A percentile compares a stretch with the other conserved stretches of the same genome.
phyloP scores from a whole-genome alignment of 2,113 vertebrate species.

The Laterallus jamaicensis region DNA sequence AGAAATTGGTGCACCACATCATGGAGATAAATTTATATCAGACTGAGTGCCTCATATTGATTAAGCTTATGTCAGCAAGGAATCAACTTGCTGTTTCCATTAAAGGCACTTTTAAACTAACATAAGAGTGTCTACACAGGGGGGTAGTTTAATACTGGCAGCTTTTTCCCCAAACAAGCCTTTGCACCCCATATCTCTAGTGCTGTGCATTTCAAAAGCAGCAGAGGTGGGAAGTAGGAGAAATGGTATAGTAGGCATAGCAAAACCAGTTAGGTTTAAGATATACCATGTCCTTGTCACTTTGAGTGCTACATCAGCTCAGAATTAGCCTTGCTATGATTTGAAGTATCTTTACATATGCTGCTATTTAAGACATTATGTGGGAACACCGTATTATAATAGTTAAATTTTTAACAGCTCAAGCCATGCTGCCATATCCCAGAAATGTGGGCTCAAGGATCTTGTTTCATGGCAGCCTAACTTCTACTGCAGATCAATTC shows the following conservation, averaged over 20 bases:
- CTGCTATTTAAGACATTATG: neutral
- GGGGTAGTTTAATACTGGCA: slow-evolving; percentile 34
- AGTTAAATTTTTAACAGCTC: neutral
- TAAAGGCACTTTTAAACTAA: slow-evolving; percentile 48
- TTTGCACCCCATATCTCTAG: neutral
- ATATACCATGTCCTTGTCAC: neutral
- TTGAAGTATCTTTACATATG: slow-evolving; percentile 4
- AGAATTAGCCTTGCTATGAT: neutral
- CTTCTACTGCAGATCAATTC: neutral
- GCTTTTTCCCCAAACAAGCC: neutral
- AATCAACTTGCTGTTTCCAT: slow-evolving; percentile 45
- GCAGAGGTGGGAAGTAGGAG: neutral
- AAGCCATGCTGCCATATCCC: neutral
- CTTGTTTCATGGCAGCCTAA: neutral
- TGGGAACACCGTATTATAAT: neutral
- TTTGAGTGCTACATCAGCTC: neutral
- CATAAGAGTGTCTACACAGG: neutral
- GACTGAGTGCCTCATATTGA: slow-evolving; percentile 45
- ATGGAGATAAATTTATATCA: slow-evolving; percentile 4
- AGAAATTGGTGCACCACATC: neutral
- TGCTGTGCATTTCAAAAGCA: neutral
- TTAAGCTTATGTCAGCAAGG: slow-evolving; percentile 49
- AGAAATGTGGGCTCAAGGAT: neutral
- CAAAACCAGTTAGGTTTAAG: neutral
- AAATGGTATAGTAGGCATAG: neutral